phyloP scores from a whole-genome alignment of 2,888 invertebrate species.

The Microplitis deprimator region DNA sequence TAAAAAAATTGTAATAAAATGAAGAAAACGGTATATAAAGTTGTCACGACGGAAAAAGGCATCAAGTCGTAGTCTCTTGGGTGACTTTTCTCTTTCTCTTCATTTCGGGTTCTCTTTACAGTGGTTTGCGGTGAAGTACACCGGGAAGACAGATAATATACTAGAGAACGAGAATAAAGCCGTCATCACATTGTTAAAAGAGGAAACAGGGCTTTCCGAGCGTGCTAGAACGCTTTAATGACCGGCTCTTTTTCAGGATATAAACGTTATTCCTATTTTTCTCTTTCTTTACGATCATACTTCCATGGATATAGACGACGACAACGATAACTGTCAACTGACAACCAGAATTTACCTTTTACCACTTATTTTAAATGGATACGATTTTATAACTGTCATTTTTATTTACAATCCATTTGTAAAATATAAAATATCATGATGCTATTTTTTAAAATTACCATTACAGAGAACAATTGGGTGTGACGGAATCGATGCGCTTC shows the following conservation, averaged over 20 bases:
- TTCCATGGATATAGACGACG: not conserved
- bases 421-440: no score
- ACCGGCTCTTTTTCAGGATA: conserved; percentile 36
- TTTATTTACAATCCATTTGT: no score
- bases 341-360: no score
- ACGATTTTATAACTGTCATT: no score
- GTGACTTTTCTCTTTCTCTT: conserved; percentile 13
- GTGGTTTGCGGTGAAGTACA: conserved; percentile 10
- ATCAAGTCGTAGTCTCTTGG: conserved; percentile 10
- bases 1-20: not conserved
- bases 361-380: no score
- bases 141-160: conserved; percentile 27
- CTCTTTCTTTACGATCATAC: not conserved
- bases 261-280: conserved; percentile 28
- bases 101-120: conserved; percentile 12
- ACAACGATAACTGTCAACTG: not conserved
- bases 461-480: no score
- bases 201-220: conserved; percentile 8
- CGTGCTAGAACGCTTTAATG: conserved; percentile 38
- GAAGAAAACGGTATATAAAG: not conserved
- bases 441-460: no score
- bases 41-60: not conserved
- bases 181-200: conserved; percentile 29
- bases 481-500: no score
- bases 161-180: conserved; percentile 27